Conservation (phyloP, 2,888 invertebrate genomes). For the Agrochola lychnidis region DNA sequence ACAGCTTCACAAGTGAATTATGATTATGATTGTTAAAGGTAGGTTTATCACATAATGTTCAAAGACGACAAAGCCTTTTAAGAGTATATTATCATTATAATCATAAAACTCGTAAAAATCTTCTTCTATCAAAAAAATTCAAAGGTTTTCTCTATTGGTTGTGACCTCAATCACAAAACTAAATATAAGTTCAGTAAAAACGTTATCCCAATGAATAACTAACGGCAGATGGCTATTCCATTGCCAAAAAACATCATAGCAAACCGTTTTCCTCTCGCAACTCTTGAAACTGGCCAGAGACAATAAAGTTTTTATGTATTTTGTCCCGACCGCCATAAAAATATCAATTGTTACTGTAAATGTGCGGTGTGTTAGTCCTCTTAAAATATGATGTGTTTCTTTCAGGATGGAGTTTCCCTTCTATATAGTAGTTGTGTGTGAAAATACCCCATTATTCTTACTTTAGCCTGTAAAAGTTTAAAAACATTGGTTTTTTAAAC, state of each 20-base stretch:
- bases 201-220: constrained; percentile 47
- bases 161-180: constrained; percentile 12
- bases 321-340: constrained; percentile 59
- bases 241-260: constrained; percentile 51
- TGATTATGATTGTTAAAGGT: no score
- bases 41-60: not conserved
- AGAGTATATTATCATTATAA: not conserved
- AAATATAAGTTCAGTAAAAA: constrained; percentile 16
- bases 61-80: not conserved
- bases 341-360: constrained; percentile 64
- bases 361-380: constrained; percentile 35
- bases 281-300: constrained; percentile 52
- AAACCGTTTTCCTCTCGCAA: constrained; percentile 51
- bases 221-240: constrained; percentile 43
- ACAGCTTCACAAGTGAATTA: not conserved
- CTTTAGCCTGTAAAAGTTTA: not conserved
- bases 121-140: not conserved
- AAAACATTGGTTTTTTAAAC: not conserved
- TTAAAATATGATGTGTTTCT: constrained; percentile 34
- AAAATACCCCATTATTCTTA: not conserved
- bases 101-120: not conserved
- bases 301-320: constrained; percentile 62
- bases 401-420: not conserved
- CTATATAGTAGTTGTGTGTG: not conserved
- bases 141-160: not conserved